Conservation (phyloP, 1,140 invertebrate species). For the Tyrophagus putrescentiae region DNA sequence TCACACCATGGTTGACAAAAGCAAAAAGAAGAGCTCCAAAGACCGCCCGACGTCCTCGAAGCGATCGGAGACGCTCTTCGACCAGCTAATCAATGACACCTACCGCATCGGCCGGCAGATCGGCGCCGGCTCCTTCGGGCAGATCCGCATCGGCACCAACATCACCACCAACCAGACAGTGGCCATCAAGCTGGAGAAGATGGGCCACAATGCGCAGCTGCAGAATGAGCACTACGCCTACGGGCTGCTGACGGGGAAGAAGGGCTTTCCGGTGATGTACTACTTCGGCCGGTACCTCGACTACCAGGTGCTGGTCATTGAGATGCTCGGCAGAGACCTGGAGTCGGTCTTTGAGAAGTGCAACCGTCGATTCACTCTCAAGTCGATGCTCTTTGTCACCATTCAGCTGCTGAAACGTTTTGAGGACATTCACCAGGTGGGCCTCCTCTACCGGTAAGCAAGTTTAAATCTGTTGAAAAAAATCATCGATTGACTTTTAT, state of each 20-base stretch:
- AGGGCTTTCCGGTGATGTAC: background rate
- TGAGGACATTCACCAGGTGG: constrained; percentile 17
- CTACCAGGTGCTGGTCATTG: constrained; percentile 26
- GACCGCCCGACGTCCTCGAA: no score
- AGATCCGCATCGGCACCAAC: background rate
- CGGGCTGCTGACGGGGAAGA: background rate
- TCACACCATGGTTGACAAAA: no score
- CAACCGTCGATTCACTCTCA: constrained; percentile 25
- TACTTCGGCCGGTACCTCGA: background rate
- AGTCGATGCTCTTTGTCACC: constrained; percentile 24
- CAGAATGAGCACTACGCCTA: constrained; percentile 5
- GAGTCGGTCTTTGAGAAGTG: constrained; percentile 28
- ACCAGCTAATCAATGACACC: no score
- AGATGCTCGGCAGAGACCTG: constrained; percentile 27
- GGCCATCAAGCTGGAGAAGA: constrained; percentile 19
- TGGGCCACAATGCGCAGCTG: constrained; percentile 1
- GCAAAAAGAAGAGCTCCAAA: no score
- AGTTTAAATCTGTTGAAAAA: no score
- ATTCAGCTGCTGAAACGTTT: constrained; percentile 23
- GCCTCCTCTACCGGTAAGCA: constrained; percentile 25
- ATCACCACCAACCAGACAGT: background rate
- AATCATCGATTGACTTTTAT: no score
- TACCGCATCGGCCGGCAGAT: background rate
- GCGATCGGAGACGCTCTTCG: no score
- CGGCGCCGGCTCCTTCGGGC: constrained; percentile 1